A percentile compares a stretch with the other conserved stretches of the same genome.
phyloP scores from a whole-genome alignment of 2,113 vertebrate genomes.

The Diphyllodes magnificus region DNA sequence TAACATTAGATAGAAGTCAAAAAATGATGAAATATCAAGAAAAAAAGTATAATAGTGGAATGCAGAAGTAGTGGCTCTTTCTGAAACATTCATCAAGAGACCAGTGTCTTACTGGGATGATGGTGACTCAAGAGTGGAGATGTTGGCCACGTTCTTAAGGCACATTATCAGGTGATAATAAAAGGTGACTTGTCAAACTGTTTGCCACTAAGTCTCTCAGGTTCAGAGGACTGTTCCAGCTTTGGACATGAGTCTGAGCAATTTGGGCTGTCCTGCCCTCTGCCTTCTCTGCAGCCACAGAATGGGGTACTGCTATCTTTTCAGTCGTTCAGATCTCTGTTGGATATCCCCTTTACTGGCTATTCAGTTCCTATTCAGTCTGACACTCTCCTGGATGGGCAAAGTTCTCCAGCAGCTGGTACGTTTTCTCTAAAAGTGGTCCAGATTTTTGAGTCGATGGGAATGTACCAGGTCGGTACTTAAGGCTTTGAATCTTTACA shows the following conservation, averaged over 20 bases:
- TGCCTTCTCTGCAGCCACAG: neutral
- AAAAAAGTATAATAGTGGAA: neutral
- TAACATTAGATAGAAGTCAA: neutral
- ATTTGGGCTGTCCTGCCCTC: neutral
- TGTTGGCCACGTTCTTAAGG: fast-evolving
- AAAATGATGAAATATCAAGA: neutral
- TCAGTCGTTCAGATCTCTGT: neutral
- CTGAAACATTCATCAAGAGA: neutral
- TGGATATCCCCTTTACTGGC: neutral
- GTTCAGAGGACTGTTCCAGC: neutral
- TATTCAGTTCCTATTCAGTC: neutral
- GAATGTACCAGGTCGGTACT: neutral
- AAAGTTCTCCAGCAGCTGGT: neutral
- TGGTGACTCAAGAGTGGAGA: neutral
- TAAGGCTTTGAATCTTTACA: neutral
- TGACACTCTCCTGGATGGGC: neutral
- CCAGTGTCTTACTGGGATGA: neutral
- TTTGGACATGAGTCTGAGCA: neutral
- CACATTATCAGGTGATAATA: neutral
- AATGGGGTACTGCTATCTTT: neutral
- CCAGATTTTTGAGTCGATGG: neutral
- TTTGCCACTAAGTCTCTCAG: neutral
- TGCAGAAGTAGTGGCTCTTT: neutral
- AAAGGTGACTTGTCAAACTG: neutral
- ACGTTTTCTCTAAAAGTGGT: neutral